Evolutionary conservation across 2,113 vertebrate species (phyloP).

Genomic region (Parotia lawesii): DNA sequence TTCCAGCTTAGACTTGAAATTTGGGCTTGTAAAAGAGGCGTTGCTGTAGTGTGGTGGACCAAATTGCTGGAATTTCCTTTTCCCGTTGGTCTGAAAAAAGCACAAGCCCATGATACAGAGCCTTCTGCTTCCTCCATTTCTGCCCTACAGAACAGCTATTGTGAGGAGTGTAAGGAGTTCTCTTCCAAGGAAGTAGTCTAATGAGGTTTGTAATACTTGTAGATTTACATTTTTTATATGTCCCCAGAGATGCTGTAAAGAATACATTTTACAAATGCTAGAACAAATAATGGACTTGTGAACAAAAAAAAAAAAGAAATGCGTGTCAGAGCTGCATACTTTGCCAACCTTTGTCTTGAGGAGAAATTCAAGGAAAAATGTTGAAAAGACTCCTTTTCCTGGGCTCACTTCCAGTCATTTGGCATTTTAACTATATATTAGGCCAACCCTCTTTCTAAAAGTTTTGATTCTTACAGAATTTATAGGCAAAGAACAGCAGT

Average conservation of each 20-base stretch:
- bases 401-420: background rate
- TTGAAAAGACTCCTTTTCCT: background rate
- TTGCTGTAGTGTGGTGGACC: background rate
- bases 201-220: background rate
- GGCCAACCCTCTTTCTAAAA: background rate
- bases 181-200: background rate
- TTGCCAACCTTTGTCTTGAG: constrained; percentile 27
- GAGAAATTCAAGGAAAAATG: background rate
- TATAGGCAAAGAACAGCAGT: background rate
- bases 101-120: rapidly evolving
- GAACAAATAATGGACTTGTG: background rate
- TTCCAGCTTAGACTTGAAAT: background rate
- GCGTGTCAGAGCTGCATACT: rapidly evolving
- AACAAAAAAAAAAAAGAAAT: background rate
- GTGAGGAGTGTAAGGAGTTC: background rate
- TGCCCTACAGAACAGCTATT: background rate
- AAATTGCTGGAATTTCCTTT: background rate
- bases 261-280: background rate
- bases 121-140: background rate
- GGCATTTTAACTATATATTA: background rate
- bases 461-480: background rate
- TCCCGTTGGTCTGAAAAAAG: background rate
- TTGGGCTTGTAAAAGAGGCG: background rate
- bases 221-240: background rate
- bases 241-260: background rate